Evolutionary conservation across 92 coral and sea anemone species (phyloP), one percentile per base, ranked within the genome.

Genomic region (Porites evermanni): DNA sequence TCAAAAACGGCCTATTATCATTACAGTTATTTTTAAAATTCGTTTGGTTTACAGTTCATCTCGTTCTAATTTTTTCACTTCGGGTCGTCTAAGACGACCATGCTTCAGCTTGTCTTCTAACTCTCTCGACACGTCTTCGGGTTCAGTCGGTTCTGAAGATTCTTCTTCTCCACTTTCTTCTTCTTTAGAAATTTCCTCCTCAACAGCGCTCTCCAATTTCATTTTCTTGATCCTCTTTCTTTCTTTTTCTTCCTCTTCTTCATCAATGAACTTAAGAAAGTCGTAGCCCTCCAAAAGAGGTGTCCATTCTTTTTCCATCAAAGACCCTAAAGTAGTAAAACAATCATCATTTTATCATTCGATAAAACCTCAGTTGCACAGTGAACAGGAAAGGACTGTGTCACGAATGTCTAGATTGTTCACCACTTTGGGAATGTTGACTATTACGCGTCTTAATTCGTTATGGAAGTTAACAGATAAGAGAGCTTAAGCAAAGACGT

Each of bases 271-370:
- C 12, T 75, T 69, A 56, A 97, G 85, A 75, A 92, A 97, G 80
- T 97, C 98, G 78, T 97, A 97, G 2, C 99, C 99, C 19, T 97
- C 99, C 77, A 95, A 83, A 38, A 93, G 88, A 3, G 99, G 99
- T 64, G 90, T 89, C 99, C 99, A 97, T 63, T 90, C 89, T 9
- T 83, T 86, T 10, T 86, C 91, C 70, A 75, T 53, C 24, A 97
- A 88, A 60, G 77, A 74, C 64, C 92, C 99, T 97, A 75, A 2
- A 52, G 23, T 11, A 58, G 38, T 16, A 44, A 29, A 56, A 56
- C 61, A 56, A 56, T 9, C 21, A 21, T 21, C 21, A 21, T 21
- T 21, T 21, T 21, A 21, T 21, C 12, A 8, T 56, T 11, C 61
- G 61, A 56, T 4, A 38, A 38, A 38, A 38, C 12, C 3, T 11